Evolutionary conservation across 2,888 invertebrate genomes (phyloP), one percentile per base, ranked within the genome.

Genomic region (Brenthis ino): DNA sequence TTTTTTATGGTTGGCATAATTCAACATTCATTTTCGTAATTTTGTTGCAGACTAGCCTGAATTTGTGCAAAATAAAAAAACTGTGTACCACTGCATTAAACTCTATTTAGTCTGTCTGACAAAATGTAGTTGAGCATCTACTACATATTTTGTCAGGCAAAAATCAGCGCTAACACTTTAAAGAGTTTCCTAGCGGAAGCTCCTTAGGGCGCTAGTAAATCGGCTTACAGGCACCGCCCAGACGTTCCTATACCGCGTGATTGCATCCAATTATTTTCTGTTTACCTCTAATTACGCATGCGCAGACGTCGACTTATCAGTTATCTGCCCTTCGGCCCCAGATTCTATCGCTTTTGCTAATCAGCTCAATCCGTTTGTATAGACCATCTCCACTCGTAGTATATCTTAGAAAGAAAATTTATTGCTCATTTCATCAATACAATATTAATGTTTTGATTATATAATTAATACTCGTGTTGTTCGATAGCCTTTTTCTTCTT

Each of bases 251-350:
- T 84, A 83, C 86, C 87, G 84, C 89, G 87, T 89, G 90, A 91
- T 91, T 89, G 88, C 82, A 85, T 90, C 93, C 93, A 93, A 93
- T 93, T 93, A 93, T 91, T 91, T 93, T 91, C 89, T 90, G 91
- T 91, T 91, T 91, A 91, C 91, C 91, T 91, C 92, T 93, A 92
- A 93, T 93, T 93, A 92, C 90, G 90, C 88, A 91, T 91, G 85
- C 91, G 86, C 90, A 87, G 86, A 88, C 90, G 88, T 88, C 83
- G 85, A 80, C 83, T 92, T 92, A 93, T 93, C 93, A 80, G 70
- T 57, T 76, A 93, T 93, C 92, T 93, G 85, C 91, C 93, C 92
- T 92, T 86, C 90, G 91, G 86, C 91, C 93, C 78, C 77, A 88
- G 91, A 91, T 91, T 80, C 83, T 84, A 92, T 92, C 91, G 83